phyloP scores from a whole-genome alignment of 2,797 vertebrate genomes.

The Masticophis lateralis region DNA sequence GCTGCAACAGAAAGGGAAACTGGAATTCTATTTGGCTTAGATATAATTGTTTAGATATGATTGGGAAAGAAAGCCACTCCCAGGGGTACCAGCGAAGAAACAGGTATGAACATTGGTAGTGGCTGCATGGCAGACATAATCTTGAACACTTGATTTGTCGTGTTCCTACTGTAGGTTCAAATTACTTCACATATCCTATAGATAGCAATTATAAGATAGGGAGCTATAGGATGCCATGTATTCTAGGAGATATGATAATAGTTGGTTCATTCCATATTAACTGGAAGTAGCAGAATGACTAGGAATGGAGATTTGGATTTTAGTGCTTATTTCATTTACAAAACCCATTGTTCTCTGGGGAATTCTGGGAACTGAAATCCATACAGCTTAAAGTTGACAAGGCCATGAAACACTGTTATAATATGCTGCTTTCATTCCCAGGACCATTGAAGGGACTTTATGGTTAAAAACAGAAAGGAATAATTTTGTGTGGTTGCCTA shows the following conservation, averaged over 20 bases:
- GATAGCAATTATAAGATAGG: background rate
- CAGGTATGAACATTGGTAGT: background rate
- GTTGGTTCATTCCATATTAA: background rate
- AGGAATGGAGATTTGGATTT: background rate
- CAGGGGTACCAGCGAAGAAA: background rate
- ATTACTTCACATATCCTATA: background rate
- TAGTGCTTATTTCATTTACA: background rate
- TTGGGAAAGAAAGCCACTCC: background rate
- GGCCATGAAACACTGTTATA: background rate
- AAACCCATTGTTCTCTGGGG: background rate
- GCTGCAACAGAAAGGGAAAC: background rate
- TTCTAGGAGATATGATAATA: background rate
- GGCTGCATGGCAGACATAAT: background rate
- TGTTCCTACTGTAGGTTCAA: background rate
- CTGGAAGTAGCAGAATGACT: background rate
- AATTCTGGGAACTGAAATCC: background rate
- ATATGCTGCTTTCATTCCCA: background rate
- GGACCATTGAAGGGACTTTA: background rate
- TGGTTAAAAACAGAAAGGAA: background rate
- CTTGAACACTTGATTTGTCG: background rate
- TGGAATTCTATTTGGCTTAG: background rate
- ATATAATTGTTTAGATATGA: background rate
- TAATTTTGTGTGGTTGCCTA: background rate
- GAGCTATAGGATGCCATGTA: background rate
- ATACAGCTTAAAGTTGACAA: background rate